Evolutionary conservation across 2,797 vertebrate genomes (phyloP).

Genomic region (Choloepus didactylus): DNA sequence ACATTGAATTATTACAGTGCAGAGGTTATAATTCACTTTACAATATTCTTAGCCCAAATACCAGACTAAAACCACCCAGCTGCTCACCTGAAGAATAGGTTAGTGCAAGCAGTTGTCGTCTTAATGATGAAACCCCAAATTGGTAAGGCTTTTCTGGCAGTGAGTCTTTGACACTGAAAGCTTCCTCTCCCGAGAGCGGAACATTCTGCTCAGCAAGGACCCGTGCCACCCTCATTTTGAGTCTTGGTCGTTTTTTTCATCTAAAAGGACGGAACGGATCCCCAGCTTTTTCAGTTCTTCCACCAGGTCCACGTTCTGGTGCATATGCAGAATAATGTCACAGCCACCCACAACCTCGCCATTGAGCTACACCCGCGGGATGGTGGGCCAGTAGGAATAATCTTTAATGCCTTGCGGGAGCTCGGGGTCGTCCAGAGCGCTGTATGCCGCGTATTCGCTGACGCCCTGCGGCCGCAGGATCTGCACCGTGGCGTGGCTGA

Average conservation of each 20-base stretch:
- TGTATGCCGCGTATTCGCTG: conserved; percentile 93
- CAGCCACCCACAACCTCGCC: conserved; percentile 99
- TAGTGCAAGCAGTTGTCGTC: conserved; percentile 64
- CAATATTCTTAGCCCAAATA: neutral
- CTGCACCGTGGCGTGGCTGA: conserved; percentile 98
- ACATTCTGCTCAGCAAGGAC: no score
- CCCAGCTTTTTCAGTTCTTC: conserved; percentile 97
- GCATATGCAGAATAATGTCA: conserved; percentile 99
- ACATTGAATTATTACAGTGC: conserved; percentile 69
- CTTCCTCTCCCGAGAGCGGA: no score
- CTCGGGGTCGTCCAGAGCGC: conserved; percentile 95
- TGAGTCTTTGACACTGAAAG: no score
- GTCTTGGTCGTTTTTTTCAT: conserved; percentile 91
- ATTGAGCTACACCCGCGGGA: conserved; percentile 95
- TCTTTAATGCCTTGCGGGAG: conserved; percentile 91
- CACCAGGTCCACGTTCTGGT: conserved; percentile 97
- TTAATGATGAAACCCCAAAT: neutral
- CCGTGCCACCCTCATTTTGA: conserved; percentile 89
- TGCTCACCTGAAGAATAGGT: neutral
- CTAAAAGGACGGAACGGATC: conserved; percentile 93
- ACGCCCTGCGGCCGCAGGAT: conserved; percentile 98
- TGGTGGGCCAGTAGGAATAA: conserved; percentile 99
- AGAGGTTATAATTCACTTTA: conserved; percentile 72
- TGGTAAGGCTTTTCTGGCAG: no score
- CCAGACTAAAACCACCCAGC: conserved; percentile 55